Evolutionary conservation across 2,113 vertebrate genomes (phyloP), one percentile per base, ranked within the genome.

Genomic region (Urocitellus parryii): DNA sequence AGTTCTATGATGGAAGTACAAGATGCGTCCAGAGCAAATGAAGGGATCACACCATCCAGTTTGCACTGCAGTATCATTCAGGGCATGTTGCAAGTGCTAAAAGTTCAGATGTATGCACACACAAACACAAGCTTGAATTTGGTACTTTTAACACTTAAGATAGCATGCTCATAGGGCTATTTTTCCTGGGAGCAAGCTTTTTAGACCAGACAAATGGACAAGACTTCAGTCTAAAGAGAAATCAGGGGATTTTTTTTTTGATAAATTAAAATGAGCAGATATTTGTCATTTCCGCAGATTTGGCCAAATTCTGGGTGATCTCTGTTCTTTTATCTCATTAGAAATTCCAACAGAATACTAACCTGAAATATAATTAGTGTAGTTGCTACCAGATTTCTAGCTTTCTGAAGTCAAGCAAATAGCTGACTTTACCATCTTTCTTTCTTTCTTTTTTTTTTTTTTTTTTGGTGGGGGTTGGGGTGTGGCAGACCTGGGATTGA

Each of bases 211-310:
- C 29, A 77, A 95, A 42, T 68, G 29, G 17, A 13, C n/a, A 4
- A 53, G 27, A 56, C 20, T 53, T 92, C 18, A 39, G 56, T 85
- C 22, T 92, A 73, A 83, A 94, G 24, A 61, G 14, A 84, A 84
- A 42, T 56, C 27, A 93, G 61, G 17, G 5, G 7, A 22, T 53
- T n/a, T 65, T 27, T 27, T 88, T 58, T 27, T 88, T 58, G 25
- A 87, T 82, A 87, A 96, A 90, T 65, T 63, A 84, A 65, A 86
- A 17, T 78, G 10, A 87, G 67, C 4, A 90, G 8, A n/a, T 88
- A 86, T 70, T 80, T 92, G 63, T 72, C 34, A n/a, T 88, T 95
- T 84, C 20, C 2, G 1, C 11, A 42, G 22, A 56, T 2, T 91
- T 91, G 72, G 5, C 14, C 39, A 72, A 56, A 13, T 74, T 89